Base-by-base conservation (phyloP, 2,888 invertebrate genomes). In the Eristalinus sepulchralis region DNA sequence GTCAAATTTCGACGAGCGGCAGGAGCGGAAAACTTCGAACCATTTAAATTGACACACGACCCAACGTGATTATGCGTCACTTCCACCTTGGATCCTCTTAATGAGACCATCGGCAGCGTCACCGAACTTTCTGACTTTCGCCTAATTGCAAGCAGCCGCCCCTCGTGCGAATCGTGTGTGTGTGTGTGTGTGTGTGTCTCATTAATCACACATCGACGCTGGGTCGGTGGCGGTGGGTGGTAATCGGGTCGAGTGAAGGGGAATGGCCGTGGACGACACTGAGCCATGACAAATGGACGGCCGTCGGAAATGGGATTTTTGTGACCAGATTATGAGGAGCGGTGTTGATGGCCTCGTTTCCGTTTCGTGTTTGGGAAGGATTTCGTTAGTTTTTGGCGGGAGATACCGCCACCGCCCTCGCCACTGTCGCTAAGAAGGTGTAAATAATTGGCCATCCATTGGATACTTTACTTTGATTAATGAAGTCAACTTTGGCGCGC, bases 321-420 rank as follows among this genome's bases (percentile, higher is more conserved):
- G 72, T 77, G 78, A 77, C 77, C 59, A 64, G 76, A 82, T 82
- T 82, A 76, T 82, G 66, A 76, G 59, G 36, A 70, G 68, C 17
- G 47, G 63, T 71, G 5, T 34, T 63, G 34, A 47, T 17, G 13
- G 33, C 0, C 22, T 62, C 59, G 39, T 53, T 62, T 60, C 70
- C 17, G 53, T 9, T 34, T 10, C 39, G 39, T 39, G 39, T 13
- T 39, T 39, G n/a, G 39, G 13, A 39, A 39, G 39, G 39, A 39
- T 39, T 34, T 39, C 39, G 39, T 47, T 47, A 47, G 39, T 17
- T 47, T 47, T 47, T 47, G 47, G 47, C 47, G 17, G 47, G 47
- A 47, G 47, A 17, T 8, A 17, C 47, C 47, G 47, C 17, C 47
- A 8, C 47, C 17, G 17, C 17, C 17, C n/a, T 17, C 47, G 47